Base-by-base conservation (phyloP, 1,140 invertebrate genomes). In the Dryas iulia region DNA sequence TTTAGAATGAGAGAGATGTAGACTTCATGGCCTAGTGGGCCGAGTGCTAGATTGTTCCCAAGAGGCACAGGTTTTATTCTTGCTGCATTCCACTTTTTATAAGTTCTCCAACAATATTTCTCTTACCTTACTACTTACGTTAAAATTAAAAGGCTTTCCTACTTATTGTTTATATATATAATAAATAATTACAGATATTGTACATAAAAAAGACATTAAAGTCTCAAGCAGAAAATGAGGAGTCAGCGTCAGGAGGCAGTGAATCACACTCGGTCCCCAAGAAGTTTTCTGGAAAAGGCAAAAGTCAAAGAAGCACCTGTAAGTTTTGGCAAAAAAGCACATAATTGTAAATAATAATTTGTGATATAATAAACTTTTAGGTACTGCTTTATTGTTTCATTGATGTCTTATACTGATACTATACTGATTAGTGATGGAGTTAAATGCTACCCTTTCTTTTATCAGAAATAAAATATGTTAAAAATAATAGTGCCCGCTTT, bases 141-240 rank as follows among this genome's bases (percentile, higher is more conserved):
- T n/a, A n/a, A n/a, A n/a, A n/a, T n/a, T n/a, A n/a, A n/a, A n/a
- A n/a, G n/a, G n/a, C n/a, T n/a, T n/a, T n/a, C n/a, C n/a, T n/a
- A n/a, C n/a, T n/a, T n/a, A n/a, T n/a, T n/a, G 8, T 33, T 61
- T 69, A 59, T 28, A 21, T 7, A 35, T 28, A n/a, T 64, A 23
- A 23, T 54, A 31, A 52, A 30, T 56, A 24, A 23, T 54, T 52
- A 31, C 35, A 69, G 60, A 69, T 63, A 56, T 26, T 67, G 12
- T 96, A 95, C 86, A 95, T 97, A 66, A 97, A 97, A 89, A 97
- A 97, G 83, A 95, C 95, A 5, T 86, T 97, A 14, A 97, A 97
- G 88, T 94, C 94, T 21, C 95, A 96, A 89, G 89, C 94, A 2
- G 94, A 96, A 81, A 95, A 94, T 54, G 93, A 95, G 63, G 93